Evolutionary conservation across 2,113 vertebrate genomes (phyloP).

Genomic region (Taurulus bubalis): DNA sequence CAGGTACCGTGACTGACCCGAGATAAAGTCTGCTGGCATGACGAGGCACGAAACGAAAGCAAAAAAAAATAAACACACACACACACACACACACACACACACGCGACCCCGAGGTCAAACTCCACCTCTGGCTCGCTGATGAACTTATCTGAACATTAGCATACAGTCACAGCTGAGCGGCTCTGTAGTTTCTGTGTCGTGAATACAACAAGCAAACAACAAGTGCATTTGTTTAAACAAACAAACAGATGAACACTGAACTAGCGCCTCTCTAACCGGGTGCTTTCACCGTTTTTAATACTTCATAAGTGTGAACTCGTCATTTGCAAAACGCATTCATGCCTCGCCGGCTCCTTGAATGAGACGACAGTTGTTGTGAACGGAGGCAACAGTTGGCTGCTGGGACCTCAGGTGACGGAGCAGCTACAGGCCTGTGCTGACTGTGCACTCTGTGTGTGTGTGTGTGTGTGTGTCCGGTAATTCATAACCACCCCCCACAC

Average conservation of each 20-base stretch:
- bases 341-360: background rate
- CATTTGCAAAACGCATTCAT: no score
- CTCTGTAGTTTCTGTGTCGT: background rate
- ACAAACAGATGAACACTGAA: no score
- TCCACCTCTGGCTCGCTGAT: constrained; percentile 50
- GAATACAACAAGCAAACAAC: no score
- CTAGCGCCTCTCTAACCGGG: background rate
- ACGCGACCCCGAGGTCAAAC: constrained; percentile 47
- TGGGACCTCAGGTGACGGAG: constrained; percentile 73
- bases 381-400: constrained; percentile 52
- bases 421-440: constrained; percentile 69
- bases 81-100: background rate
- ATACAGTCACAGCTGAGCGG: constrained; percentile 48
- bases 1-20: background rate
- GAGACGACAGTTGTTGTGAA: constrained; percentile 51
- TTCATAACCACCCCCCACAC: constrained; percentile 52
- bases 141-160: constrained; percentile 59
- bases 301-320: background rate
- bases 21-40: background rate
- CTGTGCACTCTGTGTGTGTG: constrained; percentile 49
- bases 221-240: no score
- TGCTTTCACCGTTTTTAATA: background rate
- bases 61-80: constrained; percentile 13
- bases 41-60: constrained; percentile 42
- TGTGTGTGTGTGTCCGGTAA: constrained; percentile 48